Conservation (phyloP, 2,888 invertebrate genomes). For the Oxytorus armatus region DNA sequence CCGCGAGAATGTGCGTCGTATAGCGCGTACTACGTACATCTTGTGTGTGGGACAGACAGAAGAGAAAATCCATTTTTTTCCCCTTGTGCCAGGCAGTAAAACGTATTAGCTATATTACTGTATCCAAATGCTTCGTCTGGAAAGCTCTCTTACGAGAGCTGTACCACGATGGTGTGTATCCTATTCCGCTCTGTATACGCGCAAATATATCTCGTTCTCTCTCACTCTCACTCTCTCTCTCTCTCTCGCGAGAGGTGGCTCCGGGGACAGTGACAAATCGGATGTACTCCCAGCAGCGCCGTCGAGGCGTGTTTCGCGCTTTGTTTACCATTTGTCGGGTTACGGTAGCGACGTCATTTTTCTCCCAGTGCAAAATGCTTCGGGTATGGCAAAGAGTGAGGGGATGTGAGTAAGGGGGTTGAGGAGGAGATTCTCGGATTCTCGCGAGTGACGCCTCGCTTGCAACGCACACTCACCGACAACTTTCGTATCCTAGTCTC, state of each 20-base stretch:
- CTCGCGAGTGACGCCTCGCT: slow-evolving; percentile 52
- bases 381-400: not conserved
- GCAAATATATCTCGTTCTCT: no score
- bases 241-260: slow-evolving; percentile 28
- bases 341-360: slow-evolving; percentile 76
- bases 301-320: slow-evolving; percentile 79
- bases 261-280: slow-evolving; percentile 71
- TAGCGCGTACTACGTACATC: slow-evolving; percentile 6
- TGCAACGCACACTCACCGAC: slow-evolving; percentile 35
- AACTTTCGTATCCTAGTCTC: slow-evolving; percentile 57
- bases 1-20: slow-evolving; percentile 34
- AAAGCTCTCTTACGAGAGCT: slow-evolving; percentile 48
- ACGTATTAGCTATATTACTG: slow-evolving; percentile 27
- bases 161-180: slow-evolving; percentile 26
- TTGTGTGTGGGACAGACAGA: slow-evolving; percentile 1
- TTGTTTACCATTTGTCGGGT: slow-evolving; percentile 81
- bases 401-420: not conserved
- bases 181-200: slow-evolving; percentile 14
- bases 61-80: slow-evolving; percentile 46
- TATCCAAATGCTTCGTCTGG: slow-evolving; percentile 49
- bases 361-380: slow-evolving; percentile 66
- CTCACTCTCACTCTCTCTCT: no score
- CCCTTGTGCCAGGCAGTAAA: slow-evolving; percentile 26
- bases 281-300: slow-evolving; percentile 70
- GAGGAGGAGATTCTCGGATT: slow-evolving; percentile 33